Conservation (phyloP, 2,888 invertebrate species). For the Drosophila trichaetosa region DNA sequence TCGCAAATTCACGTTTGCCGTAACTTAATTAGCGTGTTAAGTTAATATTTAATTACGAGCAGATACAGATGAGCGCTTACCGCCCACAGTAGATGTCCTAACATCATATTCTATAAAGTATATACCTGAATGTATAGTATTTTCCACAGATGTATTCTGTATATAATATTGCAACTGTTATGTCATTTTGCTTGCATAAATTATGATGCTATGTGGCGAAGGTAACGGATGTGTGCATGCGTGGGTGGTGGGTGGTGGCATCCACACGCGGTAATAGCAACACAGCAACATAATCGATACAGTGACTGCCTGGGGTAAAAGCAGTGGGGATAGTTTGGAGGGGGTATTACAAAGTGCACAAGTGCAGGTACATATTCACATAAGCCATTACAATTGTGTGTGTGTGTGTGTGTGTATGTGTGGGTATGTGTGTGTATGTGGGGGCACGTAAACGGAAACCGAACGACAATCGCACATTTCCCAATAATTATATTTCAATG, state of each 20-base stretch:
- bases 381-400: not conserved
- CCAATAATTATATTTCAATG: slow-evolving; percentile 84
- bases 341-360: slow-evolving; percentile 7
- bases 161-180: slow-evolving; percentile 66
- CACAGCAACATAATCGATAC: slow-evolving; percentile 53
- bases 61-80: not conserved
- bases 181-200: slow-evolving; percentile 67
- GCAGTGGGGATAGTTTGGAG: not conserved
- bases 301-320: slow-evolving; percentile 15
- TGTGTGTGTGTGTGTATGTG: slow-evolving; percentile 8
- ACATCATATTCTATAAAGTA: not conserved
- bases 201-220: slow-evolving; percentile 67
- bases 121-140: slow-evolving; percentile 6
- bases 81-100: not conserved
- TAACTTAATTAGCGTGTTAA: slow-evolving; percentile 35
- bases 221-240: slow-evolving; percentile 49
- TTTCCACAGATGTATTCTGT: slow-evolving; percentile 29
- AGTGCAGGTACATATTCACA: slow-evolving; percentile 7
- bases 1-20: not conserved
- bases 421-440: slow-evolving; percentile 11
- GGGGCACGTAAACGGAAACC: slow-evolving; percentile 75
- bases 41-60: slow-evolving; percentile 39
- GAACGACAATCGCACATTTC: slow-evolving; percentile 82
- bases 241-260: slow-evolving; percentile 26
- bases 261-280: slow-evolving; percentile 21